These are phyloP conservation scores for Eptatretus atami DNA, from an alignment of 2,797 vertebrate genomes.

Conservation along the genomic window DNA sequence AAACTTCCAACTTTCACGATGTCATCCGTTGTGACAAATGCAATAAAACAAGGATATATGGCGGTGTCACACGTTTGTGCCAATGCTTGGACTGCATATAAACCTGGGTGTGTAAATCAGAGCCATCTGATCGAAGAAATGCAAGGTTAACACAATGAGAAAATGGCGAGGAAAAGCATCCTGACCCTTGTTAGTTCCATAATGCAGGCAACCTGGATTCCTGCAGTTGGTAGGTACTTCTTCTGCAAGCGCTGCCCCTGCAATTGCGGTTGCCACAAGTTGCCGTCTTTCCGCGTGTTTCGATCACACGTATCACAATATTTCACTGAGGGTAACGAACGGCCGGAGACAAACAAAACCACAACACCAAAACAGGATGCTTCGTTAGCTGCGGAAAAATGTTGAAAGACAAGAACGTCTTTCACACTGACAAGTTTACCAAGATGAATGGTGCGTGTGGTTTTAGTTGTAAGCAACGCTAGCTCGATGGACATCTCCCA, in stretches of 20 bases:
- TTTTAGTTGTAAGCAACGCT: too few relatives aligned
- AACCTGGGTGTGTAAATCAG: too few relatives aligned
- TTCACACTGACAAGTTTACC: too few relatives aligned
- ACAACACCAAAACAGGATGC: too few relatives aligned
- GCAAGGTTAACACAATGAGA: too few relatives aligned
- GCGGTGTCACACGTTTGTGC: not conserved
- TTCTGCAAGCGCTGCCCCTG: conserved; percentile 76
- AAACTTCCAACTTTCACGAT: conserved; percentile 95
- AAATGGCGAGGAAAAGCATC: too few relatives aligned
- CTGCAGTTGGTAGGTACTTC: conserved; percentile 89
- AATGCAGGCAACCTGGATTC: conserved; percentile 93
- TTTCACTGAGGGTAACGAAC: conserved; percentile 29
- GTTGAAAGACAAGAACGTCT: too few relatives aligned
- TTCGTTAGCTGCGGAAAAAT: too few relatives aligned
- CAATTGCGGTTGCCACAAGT: conserved; percentile 62
- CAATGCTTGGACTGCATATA: not conserved
- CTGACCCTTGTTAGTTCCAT: conserved; percentile 85
- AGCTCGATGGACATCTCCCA: too few relatives aligned
- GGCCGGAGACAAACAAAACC: too few relatives aligned
- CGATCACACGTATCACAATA: conserved; percentile 71
- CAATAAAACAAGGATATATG: not conserved
- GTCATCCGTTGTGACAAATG: conserved; percentile 53
- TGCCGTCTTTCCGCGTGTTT: conserved; percentile 82
- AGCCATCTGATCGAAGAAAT: too few relatives aligned
- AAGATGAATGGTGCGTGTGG: too few relatives aligned